Conservation (phyloP, 2,888 invertebrate species). For the Onchidella celtica region DNA sequence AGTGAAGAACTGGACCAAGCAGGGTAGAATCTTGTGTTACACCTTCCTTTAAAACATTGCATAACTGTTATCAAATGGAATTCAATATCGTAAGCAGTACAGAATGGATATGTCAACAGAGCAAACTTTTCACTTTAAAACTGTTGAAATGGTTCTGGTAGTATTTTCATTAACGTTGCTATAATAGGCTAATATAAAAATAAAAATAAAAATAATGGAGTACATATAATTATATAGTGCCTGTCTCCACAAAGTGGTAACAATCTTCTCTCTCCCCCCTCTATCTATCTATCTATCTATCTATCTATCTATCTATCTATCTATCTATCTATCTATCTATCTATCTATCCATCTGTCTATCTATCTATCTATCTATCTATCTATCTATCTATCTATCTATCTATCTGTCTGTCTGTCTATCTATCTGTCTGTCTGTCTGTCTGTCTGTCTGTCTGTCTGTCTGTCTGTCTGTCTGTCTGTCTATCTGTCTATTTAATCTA, state of each 20-base stretch:
- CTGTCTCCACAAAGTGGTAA: background rate
- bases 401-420: background rate
- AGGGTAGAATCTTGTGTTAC: too few relatives aligned
- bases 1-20: too few relatives aligned
- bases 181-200: too few relatives aligned
- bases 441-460: slow-evolving; percentile 14
- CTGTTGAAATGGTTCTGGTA: too few relatives aligned
- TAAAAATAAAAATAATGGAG: too few relatives aligned
- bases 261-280: background rate
- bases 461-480: slow-evolving; percentile 28
- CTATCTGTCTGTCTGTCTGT: slow-evolving; percentile 6
- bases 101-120: too few relatives aligned
- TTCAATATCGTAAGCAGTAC: too few relatives aligned
- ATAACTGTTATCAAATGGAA: too few relatives aligned
- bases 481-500: slow-evolving; percentile 1
- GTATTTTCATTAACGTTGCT: too few relatives aligned
- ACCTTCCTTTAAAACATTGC: too few relatives aligned
- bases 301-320: background rate
- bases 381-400: background rate
- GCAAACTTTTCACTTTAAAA: too few relatives aligned
- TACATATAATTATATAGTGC: too few relatives aligned
- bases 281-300: background rate
- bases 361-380: background rate
- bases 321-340: background rate
- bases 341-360: background rate